A percentile compares a stretch with the other conserved stretches of the same genome.
phyloP scores from a whole-genome alignment of 2,797 vertebrate genomes.

The Fistularia tabacaria region DNA sequence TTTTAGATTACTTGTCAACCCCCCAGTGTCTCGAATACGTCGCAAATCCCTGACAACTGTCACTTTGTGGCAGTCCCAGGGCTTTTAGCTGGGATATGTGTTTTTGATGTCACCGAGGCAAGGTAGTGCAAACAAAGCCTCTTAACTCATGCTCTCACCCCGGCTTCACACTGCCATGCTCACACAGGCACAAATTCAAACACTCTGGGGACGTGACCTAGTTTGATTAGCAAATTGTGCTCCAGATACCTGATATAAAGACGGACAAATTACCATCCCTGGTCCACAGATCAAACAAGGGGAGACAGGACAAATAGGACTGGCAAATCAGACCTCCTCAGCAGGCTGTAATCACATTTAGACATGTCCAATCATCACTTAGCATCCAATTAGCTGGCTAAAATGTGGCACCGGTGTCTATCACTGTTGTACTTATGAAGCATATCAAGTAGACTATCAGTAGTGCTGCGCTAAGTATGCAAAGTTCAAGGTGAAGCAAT shows the following conservation, averaged over 20 bases:
- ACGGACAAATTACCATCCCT: constrained; percentile 39
- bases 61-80: constrained; percentile 22
- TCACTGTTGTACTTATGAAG: too few species aligned
- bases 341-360: not conserved
- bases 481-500: too few species aligned
- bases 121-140: constrained; percentile 40
- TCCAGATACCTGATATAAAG: constrained; percentile 31
- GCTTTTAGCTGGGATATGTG: constrained; percentile 22
- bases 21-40: constrained; percentile 31
- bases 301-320: not conserved
- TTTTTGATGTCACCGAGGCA: constrained; percentile 31
- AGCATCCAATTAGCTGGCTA: too few species aligned
- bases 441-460: too few species aligned
- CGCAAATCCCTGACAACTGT: constrained; percentile 44
- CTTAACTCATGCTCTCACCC: constrained; percentile 29
- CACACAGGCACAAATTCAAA: constrained; percentile 10
- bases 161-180: constrained; percentile 12
- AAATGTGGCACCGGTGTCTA: too few species aligned
- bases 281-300: constrained; percentile 31
- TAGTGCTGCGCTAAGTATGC: too few species aligned
- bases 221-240: constrained; percentile 60
- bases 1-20: constrained; percentile 24
- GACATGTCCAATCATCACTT: too few species aligned
- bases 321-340: not conserved
- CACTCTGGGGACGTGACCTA: constrained; percentile 49